Base-by-base conservation (phyloP, 2,888 invertebrate species). In the Parascotia fuliginaria region DNA sequence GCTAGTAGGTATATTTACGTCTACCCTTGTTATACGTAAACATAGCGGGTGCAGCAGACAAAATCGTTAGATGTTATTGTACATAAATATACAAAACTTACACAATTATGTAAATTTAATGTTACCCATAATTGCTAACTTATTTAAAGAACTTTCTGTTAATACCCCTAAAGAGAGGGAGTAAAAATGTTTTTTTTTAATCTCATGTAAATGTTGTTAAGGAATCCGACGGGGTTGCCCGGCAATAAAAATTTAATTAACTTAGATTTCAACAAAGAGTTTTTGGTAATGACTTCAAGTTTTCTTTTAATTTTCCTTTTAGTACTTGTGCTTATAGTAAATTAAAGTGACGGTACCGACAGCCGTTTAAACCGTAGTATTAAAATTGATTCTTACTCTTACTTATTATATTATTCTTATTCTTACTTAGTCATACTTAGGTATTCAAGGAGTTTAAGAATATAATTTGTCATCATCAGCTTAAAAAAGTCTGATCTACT, bases 111-210 rank as follows among this genome's bases (percentile, higher is more conserved):
- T 75, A 83, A 81, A 91, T 91, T 90, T 90, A 83, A 90, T 90
- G 89, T 88, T 83, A 83, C 87, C 89, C 89, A 88, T 90, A 90
- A 91, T 91, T 90, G 89, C 90, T 82, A 87, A 89, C 87, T 90
- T 89, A 91, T 90, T 90, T 91, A 88, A 88, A 89, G 89, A 89
- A 89, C 85, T 88, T 89, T 85, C 77, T 78, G 84, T 86, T 87
- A 88, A 86, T 85, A 83, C 79, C 79, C 78, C 73, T 74, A 71
- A 69, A 64, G 66, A 70, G 72, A 69, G 75, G 75, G 66, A 61
- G 66, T 42, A 48, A 68, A 56, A 55, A 39, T 46, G 33, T 38
- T 15, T 36, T 46, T 46, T 16, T 40, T 46, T 36, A 85, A 87
- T 85, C 81, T 83, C 87, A 86, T 88, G 84, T 87, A 86, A 88